Percentiles rank a stretch among this genome's conserved stretches.
phyloP scores from a whole-genome alignment of 2,113 vertebrate species.

The Phalacrocorax carbo region DNA sequence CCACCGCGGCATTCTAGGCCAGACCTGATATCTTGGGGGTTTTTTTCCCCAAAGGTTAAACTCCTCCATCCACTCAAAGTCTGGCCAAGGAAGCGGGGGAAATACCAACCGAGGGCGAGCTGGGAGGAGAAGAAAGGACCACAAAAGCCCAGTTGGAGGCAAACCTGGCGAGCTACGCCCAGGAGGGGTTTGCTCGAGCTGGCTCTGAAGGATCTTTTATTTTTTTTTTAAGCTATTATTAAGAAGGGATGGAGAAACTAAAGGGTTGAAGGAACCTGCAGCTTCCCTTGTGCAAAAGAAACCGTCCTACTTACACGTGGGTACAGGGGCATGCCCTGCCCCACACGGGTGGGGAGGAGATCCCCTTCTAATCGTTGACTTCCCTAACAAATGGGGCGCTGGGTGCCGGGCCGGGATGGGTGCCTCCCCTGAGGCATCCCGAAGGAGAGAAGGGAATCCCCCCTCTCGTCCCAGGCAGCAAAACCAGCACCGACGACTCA shows the following conservation, averaged over 20 bases:
- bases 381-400: not conserved
- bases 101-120: not conserved
- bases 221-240: not conserved
- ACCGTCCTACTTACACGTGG: not conserved
- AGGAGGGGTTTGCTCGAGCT: not conserved
- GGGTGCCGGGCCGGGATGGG: not conserved
- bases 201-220: not conserved
- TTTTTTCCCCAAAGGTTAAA: not conserved
- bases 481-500: not conserved
- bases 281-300: not conserved
- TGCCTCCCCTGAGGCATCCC: not conserved
- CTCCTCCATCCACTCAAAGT: not conserved
- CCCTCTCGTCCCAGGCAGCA: not conserved
- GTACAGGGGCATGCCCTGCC: not conserved
- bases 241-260: not conserved
- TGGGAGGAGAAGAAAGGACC: not conserved
- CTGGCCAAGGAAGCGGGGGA: not conserved
- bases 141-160: constrained; percentile 20
- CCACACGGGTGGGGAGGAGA: not conserved
- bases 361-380: not conserved
- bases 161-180: not conserved
- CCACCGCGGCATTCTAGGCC: not conserved
- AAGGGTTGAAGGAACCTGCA: not conserved
- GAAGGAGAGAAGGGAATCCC: not conserved
- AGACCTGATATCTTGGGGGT: not conserved